Base-by-base conservation (phyloP, 2,888 invertebrate species). In the Muscina levida region DNA sequence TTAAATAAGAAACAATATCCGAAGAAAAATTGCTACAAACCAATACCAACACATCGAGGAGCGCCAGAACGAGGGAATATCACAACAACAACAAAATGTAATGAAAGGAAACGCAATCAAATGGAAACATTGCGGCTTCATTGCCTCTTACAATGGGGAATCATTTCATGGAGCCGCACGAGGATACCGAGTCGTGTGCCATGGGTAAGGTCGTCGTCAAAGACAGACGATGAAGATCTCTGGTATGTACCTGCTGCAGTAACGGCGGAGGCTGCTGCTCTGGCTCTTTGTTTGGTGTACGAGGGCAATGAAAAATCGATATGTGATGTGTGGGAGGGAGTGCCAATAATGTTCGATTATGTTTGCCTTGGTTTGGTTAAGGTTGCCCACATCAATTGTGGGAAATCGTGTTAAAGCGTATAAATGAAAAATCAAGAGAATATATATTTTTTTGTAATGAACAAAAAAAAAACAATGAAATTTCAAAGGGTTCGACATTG, bases 101-200 rank as follows among this genome's bases (percentile, higher is more conserved):
- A 37, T 51, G 53, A 67, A 71, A 74, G 66, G 67, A 74, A 51
- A 66, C 57, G 66, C 77, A 80, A 66, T 80, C 70, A 77, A 71
- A 51, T 73, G 73, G 53, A 73, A 77, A 74, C 48, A 71, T 77
- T 72, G 26, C 11, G 53, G 46, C 53, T 48, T 42, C 62, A 62
- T 22, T 22, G 24, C 13, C 22, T 53, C 53, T 42, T 31, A 31
- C 59, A 22, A 3, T 42, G 39, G 48, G n/a, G 31, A 31, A 57
- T n/a, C 39, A 10, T 19, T 22, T 17, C 37, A 22, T 11, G 8
- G 39, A 53, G 19, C 62, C 39, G 39, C 5, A 24, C 53, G 53
- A 11, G 13, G 24, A 53, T 17, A 22, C 11, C 24, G 19, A 22
- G 15, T 26, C 56, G n/a, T 44, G 48, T 17, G 17, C 5, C 37